phyloP scores from a whole-genome alignment of 2,888 invertebrate species.

The Mythimna pallens region DNA sequence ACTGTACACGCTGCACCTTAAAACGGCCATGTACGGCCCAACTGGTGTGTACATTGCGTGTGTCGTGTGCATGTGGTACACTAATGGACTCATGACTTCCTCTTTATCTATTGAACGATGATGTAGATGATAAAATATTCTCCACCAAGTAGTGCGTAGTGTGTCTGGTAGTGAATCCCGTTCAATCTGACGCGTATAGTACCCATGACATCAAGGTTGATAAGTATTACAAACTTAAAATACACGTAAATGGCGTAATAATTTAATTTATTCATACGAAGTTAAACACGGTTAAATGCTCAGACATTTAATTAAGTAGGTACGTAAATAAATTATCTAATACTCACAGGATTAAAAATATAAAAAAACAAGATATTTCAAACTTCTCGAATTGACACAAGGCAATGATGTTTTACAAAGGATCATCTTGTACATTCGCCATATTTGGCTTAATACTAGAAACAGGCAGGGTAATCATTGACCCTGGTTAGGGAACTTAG shows the following conservation, averaged over 20 bases:
- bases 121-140: neutral
- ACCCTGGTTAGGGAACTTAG: neutral
- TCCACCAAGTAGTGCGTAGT: no score
- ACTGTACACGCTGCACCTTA: neutral
- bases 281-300: neutral
- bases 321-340: neutral
- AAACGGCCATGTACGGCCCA: no score
- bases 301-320: neutral
- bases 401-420: neutral
- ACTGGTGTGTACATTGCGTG: neutral
- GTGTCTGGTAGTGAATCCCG: neutral
- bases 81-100: neutral
- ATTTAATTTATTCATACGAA: neutral
- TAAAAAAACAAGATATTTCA: neutral
- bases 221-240: constrained; percentile 6
- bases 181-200: neutral
- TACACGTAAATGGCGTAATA: neutral
- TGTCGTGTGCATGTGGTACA: constrained; percentile 1
- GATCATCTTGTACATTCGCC: neutral
- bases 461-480: no score
- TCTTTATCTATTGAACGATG: constrained; percentile 1
- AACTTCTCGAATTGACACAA: neutral
- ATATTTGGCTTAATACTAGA: neutral
- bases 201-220: neutral
- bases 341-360: neutral